These are phyloP conservation scores for Diabrotica undecimpunctata DNA, from an alignment of 1,140 invertebrate species.

Conservation along the genomic window DNA sequence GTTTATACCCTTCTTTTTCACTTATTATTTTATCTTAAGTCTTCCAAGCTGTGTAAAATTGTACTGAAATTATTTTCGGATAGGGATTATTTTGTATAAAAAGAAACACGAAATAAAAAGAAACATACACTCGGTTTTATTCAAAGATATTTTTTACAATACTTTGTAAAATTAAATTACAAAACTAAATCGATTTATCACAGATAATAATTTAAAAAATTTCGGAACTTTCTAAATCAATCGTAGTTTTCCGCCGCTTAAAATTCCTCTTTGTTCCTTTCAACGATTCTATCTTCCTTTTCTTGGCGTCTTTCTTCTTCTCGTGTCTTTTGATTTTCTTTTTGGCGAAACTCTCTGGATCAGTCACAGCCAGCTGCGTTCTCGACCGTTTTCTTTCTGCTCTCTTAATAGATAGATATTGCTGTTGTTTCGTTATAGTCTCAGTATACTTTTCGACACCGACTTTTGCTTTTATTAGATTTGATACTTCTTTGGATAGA, in stretches of 20 bases:
- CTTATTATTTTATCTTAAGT: too few relatives aligned
- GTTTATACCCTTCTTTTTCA: too few relatives aligned
- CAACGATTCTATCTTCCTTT: conserved; percentile 59
- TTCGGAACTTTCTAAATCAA: conserved; percentile 36
- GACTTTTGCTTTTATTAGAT: conserved; percentile 62
- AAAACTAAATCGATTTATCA: too few relatives aligned
- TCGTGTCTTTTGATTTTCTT: conserved; percentile 71
- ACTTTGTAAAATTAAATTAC: too few relatives aligned
- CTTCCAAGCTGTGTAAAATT: too few relatives aligned
- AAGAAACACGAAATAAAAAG: too few relatives aligned
- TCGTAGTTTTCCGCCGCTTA: conserved; percentile 36
- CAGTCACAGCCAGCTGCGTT: conserved; percentile 65
- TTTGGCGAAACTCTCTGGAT: conserved; percentile 73
- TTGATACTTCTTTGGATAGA: conserved; percentile 62
- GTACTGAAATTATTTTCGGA: too few relatives aligned
- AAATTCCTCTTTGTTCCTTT: conserved; percentile 46
- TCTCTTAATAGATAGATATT: conserved; percentile 57
- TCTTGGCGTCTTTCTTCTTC: conserved; percentile 72
- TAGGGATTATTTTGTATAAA: too few relatives aligned
- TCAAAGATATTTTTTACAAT: too few relatives aligned
- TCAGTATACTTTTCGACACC: conserved; percentile 62
- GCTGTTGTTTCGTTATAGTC: conserved; percentile 56
- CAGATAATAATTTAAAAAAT: conserved; percentile 23
- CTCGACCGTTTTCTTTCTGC: conserved; percentile 63
- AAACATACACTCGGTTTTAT: too few relatives aligned